Conservation (phyloP, 2,113 vertebrate species). For the Scalopus aquaticus region DNA sequence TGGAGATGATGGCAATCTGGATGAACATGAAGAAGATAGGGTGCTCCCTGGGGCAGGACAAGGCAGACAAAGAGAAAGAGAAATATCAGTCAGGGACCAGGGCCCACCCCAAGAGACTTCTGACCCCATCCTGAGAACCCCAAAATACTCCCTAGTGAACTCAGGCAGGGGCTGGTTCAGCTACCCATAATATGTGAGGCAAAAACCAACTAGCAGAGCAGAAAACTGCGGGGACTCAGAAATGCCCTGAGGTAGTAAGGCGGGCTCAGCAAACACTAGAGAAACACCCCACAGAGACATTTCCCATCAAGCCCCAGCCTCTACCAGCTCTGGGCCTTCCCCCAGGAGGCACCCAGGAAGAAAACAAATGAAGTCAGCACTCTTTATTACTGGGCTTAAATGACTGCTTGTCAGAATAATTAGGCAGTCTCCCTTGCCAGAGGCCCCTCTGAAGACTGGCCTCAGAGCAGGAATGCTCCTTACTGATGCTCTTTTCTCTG, state of each 20-base stretch:
- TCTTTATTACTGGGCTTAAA: constrained; percentile 41
- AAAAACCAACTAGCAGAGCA: not conserved
- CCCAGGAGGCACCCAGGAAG: not conserved
- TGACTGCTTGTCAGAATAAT: constrained; percentile 8
- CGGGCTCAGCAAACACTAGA: not conserved
- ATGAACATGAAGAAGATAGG: constrained; percentile 98
- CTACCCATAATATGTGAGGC: not conserved
- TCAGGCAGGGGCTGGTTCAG: not conserved
- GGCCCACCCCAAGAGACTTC: not conserved
- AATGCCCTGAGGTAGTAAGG: not conserved
- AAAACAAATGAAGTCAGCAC: constrained; percentile 66
- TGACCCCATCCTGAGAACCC: not conserved
- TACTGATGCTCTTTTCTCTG: constrained; percentile 9
- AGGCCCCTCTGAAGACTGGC: not conserved
- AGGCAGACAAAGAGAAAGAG: constrained; percentile 24
- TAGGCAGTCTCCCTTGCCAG: not conserved
- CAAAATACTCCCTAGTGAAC: not conserved
- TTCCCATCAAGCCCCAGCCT: not conserved
- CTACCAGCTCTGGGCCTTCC: not conserved
- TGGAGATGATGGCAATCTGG: constrained; percentile 96
- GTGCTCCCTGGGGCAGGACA: constrained; percentile 89
- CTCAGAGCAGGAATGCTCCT: not conserved
- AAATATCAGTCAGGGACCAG: constrained; percentile 29
- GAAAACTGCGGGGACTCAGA: not conserved
- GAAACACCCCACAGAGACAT: not conserved